Percentiles rank a stretch among this genome's conserved stretches.
Conservation (phyloP, 2,113 vertebrate species). For the Hipposideros armiger region DNA sequence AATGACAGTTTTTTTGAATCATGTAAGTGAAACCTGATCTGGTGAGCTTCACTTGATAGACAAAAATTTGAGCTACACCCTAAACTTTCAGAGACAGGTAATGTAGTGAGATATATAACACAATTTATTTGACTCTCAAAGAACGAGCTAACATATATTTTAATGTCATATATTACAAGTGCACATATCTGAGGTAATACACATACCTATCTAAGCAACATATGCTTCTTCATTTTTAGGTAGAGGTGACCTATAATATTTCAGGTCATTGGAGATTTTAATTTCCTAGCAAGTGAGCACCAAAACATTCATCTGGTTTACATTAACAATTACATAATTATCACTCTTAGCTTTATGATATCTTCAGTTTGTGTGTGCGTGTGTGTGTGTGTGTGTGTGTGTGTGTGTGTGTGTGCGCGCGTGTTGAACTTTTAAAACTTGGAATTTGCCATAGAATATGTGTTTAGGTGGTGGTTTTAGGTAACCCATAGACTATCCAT, state of each 20-base stretch:
- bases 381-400: neutral
- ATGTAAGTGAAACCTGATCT: neutral
- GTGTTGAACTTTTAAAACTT: neutral
- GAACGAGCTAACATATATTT: neutral
- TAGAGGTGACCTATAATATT: neutral
- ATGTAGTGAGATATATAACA: neutral
- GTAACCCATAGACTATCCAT: neutral
- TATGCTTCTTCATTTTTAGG: neutral
- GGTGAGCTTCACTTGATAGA: neutral
- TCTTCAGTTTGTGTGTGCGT: neutral
- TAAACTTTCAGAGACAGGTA: neutral
- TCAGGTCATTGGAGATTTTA: conserved; percentile 15
- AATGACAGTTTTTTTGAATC: neutral
- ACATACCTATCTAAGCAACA: neutral
- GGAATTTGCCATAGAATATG: neutral
- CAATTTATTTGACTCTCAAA: neutral
- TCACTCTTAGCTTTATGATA: neutral
- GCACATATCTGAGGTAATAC: neutral
- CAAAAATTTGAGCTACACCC: neutral
- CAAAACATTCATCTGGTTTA: neutral
- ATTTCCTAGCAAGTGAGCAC: neutral
- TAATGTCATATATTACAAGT: neutral
- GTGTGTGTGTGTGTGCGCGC: neutral
- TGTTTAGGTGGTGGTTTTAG: neutral
- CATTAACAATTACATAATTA: neutral